Conservation (phyloP, 2,888 invertebrate species). For the Anagyrus pseudococci region DNA sequence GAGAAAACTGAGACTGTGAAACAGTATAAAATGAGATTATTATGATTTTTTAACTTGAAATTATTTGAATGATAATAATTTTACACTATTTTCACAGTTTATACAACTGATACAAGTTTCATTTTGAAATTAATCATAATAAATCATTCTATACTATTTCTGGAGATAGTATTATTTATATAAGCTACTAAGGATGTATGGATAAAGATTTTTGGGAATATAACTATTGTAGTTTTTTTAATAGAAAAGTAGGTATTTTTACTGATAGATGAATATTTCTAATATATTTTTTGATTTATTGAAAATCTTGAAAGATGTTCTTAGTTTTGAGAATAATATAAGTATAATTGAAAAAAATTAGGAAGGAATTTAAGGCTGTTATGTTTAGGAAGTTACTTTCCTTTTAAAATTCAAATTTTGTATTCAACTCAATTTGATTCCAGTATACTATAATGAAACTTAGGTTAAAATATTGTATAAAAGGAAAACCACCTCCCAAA, state of each 20-base stretch:
- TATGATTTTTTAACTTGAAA: no score
- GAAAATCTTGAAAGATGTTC: no score
- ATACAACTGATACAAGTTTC: slow-evolving; percentile 2
- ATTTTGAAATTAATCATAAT: slow-evolving; percentile 35
- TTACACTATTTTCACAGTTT: no score
- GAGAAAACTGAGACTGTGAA: slow-evolving; percentile 57
- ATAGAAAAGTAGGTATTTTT: no score
- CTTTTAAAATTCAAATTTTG: slow-evolving; percentile 37
- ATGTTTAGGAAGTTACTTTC: slow-evolving; percentile 61
- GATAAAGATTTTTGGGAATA: no score
- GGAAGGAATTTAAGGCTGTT: slow-evolving; percentile 61
- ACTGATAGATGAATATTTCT: no score
- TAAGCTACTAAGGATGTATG: not conserved
- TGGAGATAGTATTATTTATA: slow-evolving; percentile 22
- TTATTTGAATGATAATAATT: no score
- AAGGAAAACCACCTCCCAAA: slow-evolving; percentile 61
- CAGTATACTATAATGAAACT: no score
- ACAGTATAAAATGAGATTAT: slow-evolving; percentile 55
- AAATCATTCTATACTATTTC: slow-evolving; percentile 57
- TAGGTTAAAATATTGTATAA: slow-evolving; percentile 22
- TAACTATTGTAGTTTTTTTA: no score
- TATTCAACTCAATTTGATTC: no score
- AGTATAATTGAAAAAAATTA: slow-evolving; percentile 38
- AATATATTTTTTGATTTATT: no score
- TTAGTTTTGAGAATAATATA: not conserved